Evolutionary conservation across 2,113 vertebrate genomes (phyloP).

Genomic region (Myanophis thanlyinensis): DNA sequence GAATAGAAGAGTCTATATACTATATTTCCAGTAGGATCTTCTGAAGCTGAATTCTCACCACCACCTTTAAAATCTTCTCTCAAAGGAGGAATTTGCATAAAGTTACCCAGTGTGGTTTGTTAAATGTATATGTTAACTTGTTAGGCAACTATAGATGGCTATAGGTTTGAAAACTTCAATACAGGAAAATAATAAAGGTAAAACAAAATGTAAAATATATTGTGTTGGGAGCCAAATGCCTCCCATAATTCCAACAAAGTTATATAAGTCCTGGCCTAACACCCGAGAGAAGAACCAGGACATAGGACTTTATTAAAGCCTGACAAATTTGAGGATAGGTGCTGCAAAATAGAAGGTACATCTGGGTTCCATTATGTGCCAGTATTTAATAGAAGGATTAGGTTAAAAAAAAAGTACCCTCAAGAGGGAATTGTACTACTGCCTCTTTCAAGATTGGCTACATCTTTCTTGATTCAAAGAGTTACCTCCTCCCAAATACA

Average conservation of each 20-base stretch:
- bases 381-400: neutral
- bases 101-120: neutral
- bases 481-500: neutral
- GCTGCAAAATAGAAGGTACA: neutral
- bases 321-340: neutral
- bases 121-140: neutral
- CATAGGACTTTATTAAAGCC: neutral
- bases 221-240: neutral
- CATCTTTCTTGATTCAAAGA: neutral
- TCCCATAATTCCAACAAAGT: neutral
- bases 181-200: neutral
- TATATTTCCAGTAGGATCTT: neutral
- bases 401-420: neutral
- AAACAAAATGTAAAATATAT: neutral
- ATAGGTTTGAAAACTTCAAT: neutral
- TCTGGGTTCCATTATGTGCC: neutral
- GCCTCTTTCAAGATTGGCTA: neutral
- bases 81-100: neutral
- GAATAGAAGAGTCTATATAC: neutral
- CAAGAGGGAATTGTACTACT: neutral
- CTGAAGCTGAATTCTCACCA: neutral
- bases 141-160: neutral
- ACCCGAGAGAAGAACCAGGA: neutral
- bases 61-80: neutral
- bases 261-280: neutral